These are phyloP conservation scores for Rhopalosiphum padi DNA, from an alignment of 1,140 invertebrate genomes.

Conservation along the genomic window DNA sequence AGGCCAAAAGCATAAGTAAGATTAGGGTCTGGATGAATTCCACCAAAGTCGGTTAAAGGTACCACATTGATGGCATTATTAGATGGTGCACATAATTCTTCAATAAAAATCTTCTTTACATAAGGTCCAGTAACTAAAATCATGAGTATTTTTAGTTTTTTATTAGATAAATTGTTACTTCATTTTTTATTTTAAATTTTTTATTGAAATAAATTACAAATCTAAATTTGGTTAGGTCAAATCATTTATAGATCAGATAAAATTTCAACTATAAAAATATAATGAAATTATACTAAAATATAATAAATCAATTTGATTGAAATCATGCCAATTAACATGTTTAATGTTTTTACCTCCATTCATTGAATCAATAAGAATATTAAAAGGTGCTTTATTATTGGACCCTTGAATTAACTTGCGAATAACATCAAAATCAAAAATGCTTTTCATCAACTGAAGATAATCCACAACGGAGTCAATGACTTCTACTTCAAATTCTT, in stretches of 20 bases:
- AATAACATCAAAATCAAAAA: constrained; percentile 93
- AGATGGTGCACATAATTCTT: constrained; percentile 80
- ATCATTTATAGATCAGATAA: neutral
- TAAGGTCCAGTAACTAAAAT: constrained; percentile 94
- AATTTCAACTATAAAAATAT: neutral
- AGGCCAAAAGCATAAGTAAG: constrained; percentile 93
- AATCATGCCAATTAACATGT: neutral
- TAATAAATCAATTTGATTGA: neutral
- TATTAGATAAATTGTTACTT: neutral
- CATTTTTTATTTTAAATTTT: neutral
- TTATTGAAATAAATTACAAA: neutral
- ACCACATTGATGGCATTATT: constrained; percentile 73
- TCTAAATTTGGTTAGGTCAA: neutral
- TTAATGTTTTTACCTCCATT: constrained; percentile 77
- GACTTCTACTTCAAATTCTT: constrained; percentile 84
- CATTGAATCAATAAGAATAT: constrained; percentile 92
- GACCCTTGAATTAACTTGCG: constrained; percentile 76
- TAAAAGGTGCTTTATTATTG: constrained; percentile 73
- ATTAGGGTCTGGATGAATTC: constrained; percentile 98
- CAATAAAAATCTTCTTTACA: constrained; percentile 85
- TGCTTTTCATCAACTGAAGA: constrained; percentile 90
- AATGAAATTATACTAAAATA: too few species aligned
- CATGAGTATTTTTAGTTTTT: constrained; percentile 18
- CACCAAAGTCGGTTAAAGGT: constrained; percentile 94
- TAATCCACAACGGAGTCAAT: constrained; percentile 94